Conservation (phyloP, 2,113 vertebrate species). For the Barbus barbus region DNA sequence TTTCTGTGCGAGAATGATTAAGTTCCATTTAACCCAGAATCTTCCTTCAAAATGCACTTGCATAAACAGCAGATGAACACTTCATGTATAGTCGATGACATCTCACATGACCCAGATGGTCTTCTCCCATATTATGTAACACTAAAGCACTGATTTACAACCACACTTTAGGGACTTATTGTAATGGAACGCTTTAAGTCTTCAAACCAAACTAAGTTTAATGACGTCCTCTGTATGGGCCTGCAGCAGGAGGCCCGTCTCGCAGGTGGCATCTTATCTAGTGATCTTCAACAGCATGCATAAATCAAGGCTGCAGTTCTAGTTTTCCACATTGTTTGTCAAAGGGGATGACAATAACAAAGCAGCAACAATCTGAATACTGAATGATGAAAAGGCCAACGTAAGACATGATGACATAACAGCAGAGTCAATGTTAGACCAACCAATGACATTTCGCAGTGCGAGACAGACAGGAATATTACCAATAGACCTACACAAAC, state of each 20-base stretch:
- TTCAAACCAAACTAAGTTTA: slow-evolving; percentile 33
- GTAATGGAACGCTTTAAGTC: slow-evolving; percentile 12
- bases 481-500: no score
- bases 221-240: slow-evolving; percentile 9
- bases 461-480: not conserved
- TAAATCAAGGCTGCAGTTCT: slow-evolving; percentile 63
- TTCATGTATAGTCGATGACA: slow-evolving; percentile 22
- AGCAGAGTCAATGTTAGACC: not conserved
- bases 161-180: slow-evolving; percentile 24
- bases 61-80: not conserved
- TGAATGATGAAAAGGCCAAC: slow-evolving; percentile 60
- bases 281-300: slow-evolving; percentile 49
- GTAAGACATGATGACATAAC: slow-evolving; percentile 54
- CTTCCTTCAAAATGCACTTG: not conserved
- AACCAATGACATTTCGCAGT: no score
- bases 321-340: slow-evolving; percentile 62
- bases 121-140: slow-evolving; percentile 9
- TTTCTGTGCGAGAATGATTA: not conserved
- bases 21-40: not conserved
- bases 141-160: slow-evolving; percentile 43
- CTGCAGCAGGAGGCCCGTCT: slow-evolving; percentile 17
- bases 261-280: slow-evolving; percentile 20
- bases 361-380: slow-evolving; percentile 21
- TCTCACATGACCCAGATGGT: slow-evolving; percentile 31
- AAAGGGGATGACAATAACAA: slow-evolving; percentile 36